phyloP scores from a whole-genome alignment of 2,888 invertebrate genomes.

The Ypsolopha sequella region DNA sequence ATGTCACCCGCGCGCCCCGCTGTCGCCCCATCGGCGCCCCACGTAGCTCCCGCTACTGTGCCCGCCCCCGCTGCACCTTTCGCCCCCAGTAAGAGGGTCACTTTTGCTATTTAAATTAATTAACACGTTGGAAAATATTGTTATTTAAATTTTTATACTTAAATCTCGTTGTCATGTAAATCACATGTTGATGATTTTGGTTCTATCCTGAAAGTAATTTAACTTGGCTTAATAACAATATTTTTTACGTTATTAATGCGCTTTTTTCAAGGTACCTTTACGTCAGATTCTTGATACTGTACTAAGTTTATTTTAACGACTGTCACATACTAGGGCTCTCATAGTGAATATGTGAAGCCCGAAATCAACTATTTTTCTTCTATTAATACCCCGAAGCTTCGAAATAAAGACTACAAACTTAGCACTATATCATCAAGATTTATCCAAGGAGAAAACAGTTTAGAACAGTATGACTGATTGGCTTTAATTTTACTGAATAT shows the following conservation, averaged over 20 bases:
- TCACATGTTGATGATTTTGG: too few relatives aligned
- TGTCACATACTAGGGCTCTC: too few relatives aligned
- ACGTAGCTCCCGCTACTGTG: slow-evolving; percentile 7
- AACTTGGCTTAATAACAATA: too few relatives aligned
- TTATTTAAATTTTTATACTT: neutral
- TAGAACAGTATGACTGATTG: neutral
- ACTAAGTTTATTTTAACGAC: too few relatives aligned
- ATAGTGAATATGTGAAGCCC: too few relatives aligned
- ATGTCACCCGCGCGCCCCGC: slow-evolving; percentile 59
- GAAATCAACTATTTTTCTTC: too few relatives aligned
- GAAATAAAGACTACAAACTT: too few relatives aligned
- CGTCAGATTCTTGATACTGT: too few relatives aligned
- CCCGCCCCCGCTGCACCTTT: slow-evolving; percentile 28
- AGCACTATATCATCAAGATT: too few relatives aligned
- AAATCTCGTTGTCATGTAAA: neutral
- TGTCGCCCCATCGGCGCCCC: slow-evolving; percentile 22
- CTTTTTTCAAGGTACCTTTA: too few relatives aligned
- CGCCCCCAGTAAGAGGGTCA: slow-evolving; percentile 66
- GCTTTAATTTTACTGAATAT: slow-evolving; percentile 3
- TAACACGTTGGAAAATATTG: neutral
- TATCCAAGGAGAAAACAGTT: neutral
- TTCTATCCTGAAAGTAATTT: too few relatives aligned
- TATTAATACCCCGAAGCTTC: too few relatives aligned
- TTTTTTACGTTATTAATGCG: neutral
- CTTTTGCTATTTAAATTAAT: slow-evolving; percentile 50